phyloP scores from a whole-genome alignment of 2,113 vertebrate genomes.

The Hypocryptadius cinnamomeus region DNA sequence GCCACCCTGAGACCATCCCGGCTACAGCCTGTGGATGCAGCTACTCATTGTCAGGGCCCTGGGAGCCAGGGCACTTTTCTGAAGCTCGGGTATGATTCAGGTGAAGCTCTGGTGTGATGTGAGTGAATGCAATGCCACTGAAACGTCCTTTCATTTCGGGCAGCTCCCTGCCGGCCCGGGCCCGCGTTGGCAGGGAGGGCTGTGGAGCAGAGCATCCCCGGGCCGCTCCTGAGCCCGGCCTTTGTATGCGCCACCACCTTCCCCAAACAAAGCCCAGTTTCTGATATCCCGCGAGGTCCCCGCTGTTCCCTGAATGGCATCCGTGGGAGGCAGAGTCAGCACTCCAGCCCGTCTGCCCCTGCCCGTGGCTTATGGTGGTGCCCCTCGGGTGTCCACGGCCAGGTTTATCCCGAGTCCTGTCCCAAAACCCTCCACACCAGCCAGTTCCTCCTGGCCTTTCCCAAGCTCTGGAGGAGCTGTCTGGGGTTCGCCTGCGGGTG shows the following conservation, averaged over 20 bases:
- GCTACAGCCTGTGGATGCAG: neutral
- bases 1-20: rapidly evolving
- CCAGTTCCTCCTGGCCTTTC: neutral
- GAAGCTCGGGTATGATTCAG: neutral
- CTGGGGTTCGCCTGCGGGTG: neutral
- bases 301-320: neutral
- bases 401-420: neutral
- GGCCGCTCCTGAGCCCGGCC: neutral
- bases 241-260: neutral
- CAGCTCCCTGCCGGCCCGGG: neutral
- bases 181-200: rapidly evolving
- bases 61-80: neutral
- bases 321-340: neutral
- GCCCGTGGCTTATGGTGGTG: neutral
- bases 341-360: neutral
- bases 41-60: neutral
- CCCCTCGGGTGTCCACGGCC: rapidly evolving
- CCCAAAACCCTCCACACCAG: neutral
- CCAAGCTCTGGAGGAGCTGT: neutral
- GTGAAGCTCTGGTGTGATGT: neutral
- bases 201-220: neutral
- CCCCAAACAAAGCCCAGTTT: neutral
- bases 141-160: neutral
- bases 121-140: neutral
- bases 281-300: neutral